Percentiles rank a stretch among this genome's conserved stretches.
Evolutionary conservation across 2,888 invertebrate species (phyloP).

Genomic region (Congeria kusceri): DNA sequence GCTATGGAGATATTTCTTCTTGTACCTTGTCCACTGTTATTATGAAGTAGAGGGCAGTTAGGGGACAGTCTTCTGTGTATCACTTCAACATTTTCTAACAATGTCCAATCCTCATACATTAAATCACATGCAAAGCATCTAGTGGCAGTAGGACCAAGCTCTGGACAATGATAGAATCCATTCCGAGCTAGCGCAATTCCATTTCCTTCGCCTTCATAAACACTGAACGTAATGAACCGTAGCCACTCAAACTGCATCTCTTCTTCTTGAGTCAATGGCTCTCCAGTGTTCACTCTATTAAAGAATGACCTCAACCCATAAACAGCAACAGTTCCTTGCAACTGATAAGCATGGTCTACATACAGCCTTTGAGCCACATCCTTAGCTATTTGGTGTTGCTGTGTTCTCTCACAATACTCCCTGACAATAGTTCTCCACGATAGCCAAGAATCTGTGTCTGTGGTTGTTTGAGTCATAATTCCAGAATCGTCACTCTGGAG

Average conservation of each 20-base stretch:
- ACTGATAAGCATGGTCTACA: background rate
- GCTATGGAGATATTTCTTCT: conserved; percentile 2
- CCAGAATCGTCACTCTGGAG: too few relatives aligned
- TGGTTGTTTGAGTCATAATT: too few relatives aligned
- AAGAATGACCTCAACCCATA: background rate
- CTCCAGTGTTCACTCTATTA: background rate
- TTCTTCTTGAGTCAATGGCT: conserved; percentile 12
- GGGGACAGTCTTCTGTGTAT: conserved; percentile 57
- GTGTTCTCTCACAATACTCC: too few relatives aligned
- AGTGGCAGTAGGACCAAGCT: conserved; percentile 26
- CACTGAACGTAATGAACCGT: conserved; percentile 22
- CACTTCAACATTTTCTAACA: conserved; percentile 45
- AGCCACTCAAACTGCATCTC: conserved; percentile 40
- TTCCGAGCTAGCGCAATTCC: conserved; percentile 33
- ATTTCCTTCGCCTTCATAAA: conserved; percentile 35
- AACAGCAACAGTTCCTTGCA: background rate
- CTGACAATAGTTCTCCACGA: too few relatives aligned
- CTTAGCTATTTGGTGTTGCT: background rate
- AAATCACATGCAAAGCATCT: conserved; percentile 47
- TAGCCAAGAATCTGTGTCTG: too few relatives aligned
- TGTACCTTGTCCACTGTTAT: background rate
- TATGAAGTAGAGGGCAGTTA: conserved; percentile 45
- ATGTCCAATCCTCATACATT: conserved; percentile 36
- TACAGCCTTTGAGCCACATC: background rate
- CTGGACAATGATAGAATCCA: conserved; percentile 38